Evolutionary conservation across 2,113 vertebrate genomes (phyloP).

Genomic region (Jaculus jaculus): DNA sequence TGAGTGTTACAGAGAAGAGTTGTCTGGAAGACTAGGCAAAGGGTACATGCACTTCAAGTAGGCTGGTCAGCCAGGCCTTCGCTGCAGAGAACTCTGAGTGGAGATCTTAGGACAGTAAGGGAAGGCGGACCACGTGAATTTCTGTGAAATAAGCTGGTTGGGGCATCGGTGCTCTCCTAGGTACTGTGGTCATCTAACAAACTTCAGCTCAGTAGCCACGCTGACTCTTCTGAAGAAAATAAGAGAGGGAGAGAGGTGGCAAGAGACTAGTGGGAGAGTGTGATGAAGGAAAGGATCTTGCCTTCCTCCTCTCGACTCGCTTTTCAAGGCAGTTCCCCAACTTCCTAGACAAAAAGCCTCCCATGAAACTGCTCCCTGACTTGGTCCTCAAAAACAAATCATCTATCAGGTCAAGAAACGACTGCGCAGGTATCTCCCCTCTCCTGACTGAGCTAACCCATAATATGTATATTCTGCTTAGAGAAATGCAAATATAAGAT

Average conservation of each 20-base stretch:
- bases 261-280: not conserved
- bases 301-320: not conserved
- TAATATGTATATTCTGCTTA: not conserved
- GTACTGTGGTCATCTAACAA: not conserved
- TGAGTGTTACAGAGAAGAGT: not conserved
- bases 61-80: not conserved
- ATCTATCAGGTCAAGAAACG: not conserved
- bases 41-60: not conserved
- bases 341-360: not conserved
- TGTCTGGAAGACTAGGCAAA: too few species aligned
- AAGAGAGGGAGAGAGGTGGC: not conserved
- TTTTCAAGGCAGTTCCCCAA: not conserved
- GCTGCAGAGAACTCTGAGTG: not conserved
- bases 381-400: not conserved
- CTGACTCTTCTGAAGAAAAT: not conserved
- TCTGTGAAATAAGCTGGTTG: not conserved
- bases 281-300: fast-evolving
- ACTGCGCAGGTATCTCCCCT: not conserved
- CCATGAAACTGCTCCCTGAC: not conserved
- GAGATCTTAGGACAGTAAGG: not conserved
- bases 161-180: fast-evolving
- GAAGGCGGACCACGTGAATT: not conserved
- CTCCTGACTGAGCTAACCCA: not conserved
- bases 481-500: not conserved
- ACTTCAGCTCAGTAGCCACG: not conserved